phyloP scores from a whole-genome alignment of 2,797 vertebrate genomes.

The Acanthornis magna region DNA sequence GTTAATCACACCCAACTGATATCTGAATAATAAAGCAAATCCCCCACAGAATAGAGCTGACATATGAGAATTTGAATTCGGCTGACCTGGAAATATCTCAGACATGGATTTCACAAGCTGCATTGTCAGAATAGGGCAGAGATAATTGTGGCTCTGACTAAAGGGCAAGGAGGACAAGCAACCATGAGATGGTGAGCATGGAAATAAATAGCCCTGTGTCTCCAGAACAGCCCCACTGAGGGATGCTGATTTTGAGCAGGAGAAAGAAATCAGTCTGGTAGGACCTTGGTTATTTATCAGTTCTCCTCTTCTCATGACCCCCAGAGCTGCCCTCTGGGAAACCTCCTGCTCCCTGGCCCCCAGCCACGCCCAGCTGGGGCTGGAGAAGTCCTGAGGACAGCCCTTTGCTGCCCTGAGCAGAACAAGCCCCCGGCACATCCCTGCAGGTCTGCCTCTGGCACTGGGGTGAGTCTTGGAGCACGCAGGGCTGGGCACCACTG shows the following conservation, averaged over 20 bases:
- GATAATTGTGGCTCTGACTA: background rate
- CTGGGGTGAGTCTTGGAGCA: too few relatives aligned
- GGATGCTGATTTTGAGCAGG: background rate
- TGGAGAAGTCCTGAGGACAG: background rate
- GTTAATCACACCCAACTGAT: background rate
- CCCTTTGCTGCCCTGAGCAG: background rate
- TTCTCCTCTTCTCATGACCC: background rate
- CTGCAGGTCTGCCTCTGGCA: background rate
- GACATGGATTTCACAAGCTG: constrained; percentile 15
- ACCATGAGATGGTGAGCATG: background rate
- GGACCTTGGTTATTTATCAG: background rate
- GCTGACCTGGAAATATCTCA: constrained; percentile 20
- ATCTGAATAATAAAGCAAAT: background rate
- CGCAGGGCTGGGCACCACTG: accelerated
- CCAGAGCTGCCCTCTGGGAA: background rate
- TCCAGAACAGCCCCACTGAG: background rate
- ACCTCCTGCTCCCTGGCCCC: background rate
- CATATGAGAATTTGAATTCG: background rate
- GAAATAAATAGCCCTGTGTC: constrained; percentile 22
- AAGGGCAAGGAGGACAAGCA: background rate
- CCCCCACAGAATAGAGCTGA: background rate
- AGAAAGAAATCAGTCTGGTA: background rate
- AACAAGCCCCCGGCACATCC: accelerated
- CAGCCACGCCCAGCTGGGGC: background rate
- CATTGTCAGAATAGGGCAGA: constrained; percentile 1